Conservation (phyloP, 2,888 invertebrate genomes). For the Ornithoptera priamus region DNA sequence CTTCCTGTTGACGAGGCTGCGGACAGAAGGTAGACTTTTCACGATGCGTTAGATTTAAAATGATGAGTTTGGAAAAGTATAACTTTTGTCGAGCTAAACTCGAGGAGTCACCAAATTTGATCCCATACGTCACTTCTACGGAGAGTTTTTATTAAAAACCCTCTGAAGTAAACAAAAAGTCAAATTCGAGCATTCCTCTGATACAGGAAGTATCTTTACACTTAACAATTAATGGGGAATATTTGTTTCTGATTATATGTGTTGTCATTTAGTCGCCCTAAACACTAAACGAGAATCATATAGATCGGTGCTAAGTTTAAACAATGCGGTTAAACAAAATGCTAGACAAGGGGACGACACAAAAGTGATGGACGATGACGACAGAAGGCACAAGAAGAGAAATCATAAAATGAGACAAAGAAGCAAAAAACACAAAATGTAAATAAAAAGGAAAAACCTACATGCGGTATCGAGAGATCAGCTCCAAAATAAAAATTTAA, state of each 20-base stretch:
- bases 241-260: conserved; percentile 67
- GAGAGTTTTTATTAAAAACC: conserved; percentile 42
- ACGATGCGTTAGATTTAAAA: conserved; percentile 37
- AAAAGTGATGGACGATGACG: conserved; percentile 1
- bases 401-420: conserved; percentile 40
- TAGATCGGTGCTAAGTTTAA: conserved; percentile 41
- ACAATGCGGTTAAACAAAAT: conserved; percentile 16
- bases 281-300: conserved; percentile 77
- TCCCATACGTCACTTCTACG: conserved; percentile 45
- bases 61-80: conserved; percentile 39
- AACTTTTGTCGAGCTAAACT: conserved; percentile 30
- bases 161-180: conserved; percentile 36
- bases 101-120: conserved; percentile 45
- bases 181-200: conserved; percentile 28
- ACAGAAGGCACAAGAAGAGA: conserved; percentile 17
- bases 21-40: conserved; percentile 37
- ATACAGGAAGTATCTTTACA: conserved; percentile 47
- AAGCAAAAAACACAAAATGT: conserved; percentile 48
- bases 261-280: conserved; percentile 80
- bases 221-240: conserved; percentile 67
- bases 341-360: conserved; percentile 11
- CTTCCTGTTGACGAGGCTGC: conserved; percentile 36
- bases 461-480: conserved; percentile 45
- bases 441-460: conserved; percentile 9
- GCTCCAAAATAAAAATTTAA: conserved; percentile 29